phyloP scores from a whole-genome alignment of 2,888 invertebrate genomes.

The Acanthacorydalis orientalis region DNA sequence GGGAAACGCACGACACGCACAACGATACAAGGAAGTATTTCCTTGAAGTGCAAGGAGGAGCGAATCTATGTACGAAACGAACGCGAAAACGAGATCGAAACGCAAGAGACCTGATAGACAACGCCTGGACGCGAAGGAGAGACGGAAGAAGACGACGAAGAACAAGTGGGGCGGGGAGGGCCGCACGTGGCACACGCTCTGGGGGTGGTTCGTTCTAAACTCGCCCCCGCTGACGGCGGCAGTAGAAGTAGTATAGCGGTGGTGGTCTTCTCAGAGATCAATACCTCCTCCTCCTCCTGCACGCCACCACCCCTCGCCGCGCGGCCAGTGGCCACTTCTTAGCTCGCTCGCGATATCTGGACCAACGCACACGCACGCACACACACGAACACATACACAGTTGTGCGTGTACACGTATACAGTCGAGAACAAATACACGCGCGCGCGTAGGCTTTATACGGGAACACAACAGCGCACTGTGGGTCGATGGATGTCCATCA shows the following conservation, averaged over 20 bases:
- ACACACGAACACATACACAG: neutral
- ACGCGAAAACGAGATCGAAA: too few relatives aligned
- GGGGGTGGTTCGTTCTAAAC: slow-evolving; percentile 26
- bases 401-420: neutral
- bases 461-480: neutral
- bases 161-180: slow-evolving; percentile 11
- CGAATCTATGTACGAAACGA: too few relatives aligned
- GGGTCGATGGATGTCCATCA: neutral
- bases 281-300: slow-evolving; percentile 22
- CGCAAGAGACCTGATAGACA: too few relatives aligned
- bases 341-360: neutral
- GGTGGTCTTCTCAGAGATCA: slow-evolving; percentile 25
- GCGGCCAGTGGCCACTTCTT: slow-evolving; percentile 18
- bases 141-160: slow-evolving; percentile 12
- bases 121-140: slow-evolving; percentile 11
- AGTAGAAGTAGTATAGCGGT: too few relatives aligned
- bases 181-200: slow-evolving; percentile 8
- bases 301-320: slow-evolving; percentile 14
- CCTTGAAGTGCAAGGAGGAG: too few relatives aligned
- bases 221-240: slow-evolving; percentile 20
- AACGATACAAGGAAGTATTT: too few relatives aligned
- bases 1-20: too few relatives aligned
- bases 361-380: neutral
- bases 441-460: neutral
- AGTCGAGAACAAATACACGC: neutral